Evolutionary conservation across 2,888 invertebrate species (phyloP), one percentile per base, ranked within the genome.

Genomic region (Cephonodes hylas): DNA sequence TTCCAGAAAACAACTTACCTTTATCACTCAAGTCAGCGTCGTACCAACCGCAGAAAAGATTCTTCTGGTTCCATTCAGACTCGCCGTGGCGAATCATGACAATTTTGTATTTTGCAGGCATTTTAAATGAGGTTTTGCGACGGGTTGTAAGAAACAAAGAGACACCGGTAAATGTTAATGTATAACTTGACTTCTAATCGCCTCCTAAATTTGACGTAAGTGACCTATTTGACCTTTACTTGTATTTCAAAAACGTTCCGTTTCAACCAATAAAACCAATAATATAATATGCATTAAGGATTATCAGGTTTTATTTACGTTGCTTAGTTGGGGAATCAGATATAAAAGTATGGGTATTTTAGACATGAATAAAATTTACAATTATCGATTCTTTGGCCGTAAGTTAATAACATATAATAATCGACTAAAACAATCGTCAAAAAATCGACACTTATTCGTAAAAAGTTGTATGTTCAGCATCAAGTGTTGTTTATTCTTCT

Each of bases 71-170:
- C 94, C 95, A 96, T 83, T 95, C 95, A 78, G 95, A 95, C 89
- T 96, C 96, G 61, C 96, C 96, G 73, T 96, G 96, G 64, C 96
- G 94, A 65, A 96, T 93, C 95, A 96, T 96, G 61, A 95, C 95
- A 91, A 96, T 94, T 73, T 93, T 93, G 75, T 94, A 93, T 85
- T 90, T 91, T 63, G 76, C 92, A 69, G 88, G 65, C 92, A 92
- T 92, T 76, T 46, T 45, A 44, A 58, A 18, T 65, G 27, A 10
- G 58, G n/a, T 59, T 42, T 59, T 59, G 53, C 18, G 18, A 27
- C 8, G 27, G 10, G 23, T 59, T 45, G 0, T 3, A 23, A 58
- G 20, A 23, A 31, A 34, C 61, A 57, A 57, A 57, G 22, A 34
- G 20, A 23, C 27, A 34, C 61, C 61, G 61, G 61, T 31, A 34